Percentiles rank a stretch among this genome's conserved stretches.
These are phyloP conservation scores for Pelobates cultripes DNA, from an alignment of 2,797 vertebrate genomes.

Conservation along the genomic window DNA sequence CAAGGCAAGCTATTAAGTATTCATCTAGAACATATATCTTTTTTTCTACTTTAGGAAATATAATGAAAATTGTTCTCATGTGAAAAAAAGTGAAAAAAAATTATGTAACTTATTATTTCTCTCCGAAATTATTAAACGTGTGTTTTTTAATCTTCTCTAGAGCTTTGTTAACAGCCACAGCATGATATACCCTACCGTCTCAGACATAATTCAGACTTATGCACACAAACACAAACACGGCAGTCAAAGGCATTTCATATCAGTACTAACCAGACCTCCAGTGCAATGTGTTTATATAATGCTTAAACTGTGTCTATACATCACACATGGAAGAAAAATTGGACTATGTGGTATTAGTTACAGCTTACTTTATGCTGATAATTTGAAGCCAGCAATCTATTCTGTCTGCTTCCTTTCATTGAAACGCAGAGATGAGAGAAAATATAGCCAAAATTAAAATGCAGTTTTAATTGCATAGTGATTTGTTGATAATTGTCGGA, in stretches of 20 bases:
- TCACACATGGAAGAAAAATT: constrained; percentile 60
- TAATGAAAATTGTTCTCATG: not conserved
- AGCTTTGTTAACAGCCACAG: constrained; percentile 10
- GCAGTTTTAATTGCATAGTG: not conserved
- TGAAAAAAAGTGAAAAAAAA: not conserved
- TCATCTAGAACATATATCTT: too few relatives aligned
- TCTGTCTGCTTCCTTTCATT: constrained; percentile 25
- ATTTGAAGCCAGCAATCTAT: constrained; percentile 42
- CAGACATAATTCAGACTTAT: constrained; percentile 25
- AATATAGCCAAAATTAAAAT: constrained; percentile 14
- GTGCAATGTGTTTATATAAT: constrained; percentile 50
- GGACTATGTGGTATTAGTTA: constrained; percentile 58
- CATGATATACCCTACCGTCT: constrained; percentile 41
- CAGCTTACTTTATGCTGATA: constrained; percentile 52
- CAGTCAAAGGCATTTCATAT: constrained; percentile 57
- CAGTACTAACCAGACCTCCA: constrained; percentile 59
- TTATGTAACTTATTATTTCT: not conserved
- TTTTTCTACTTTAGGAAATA: not conserved
- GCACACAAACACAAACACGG: constrained; percentile 21
- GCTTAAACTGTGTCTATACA: constrained; percentile 52
- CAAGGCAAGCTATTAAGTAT: too few relatives aligned
- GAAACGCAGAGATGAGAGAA: constrained; percentile 25
- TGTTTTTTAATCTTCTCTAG: constrained; percentile 21
- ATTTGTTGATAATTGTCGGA: not conserved
- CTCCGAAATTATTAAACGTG: constrained; percentile 2